Conservation (phyloP, 2,797 vertebrate genomes). For the Gymnothorax javanicus region DNA sequence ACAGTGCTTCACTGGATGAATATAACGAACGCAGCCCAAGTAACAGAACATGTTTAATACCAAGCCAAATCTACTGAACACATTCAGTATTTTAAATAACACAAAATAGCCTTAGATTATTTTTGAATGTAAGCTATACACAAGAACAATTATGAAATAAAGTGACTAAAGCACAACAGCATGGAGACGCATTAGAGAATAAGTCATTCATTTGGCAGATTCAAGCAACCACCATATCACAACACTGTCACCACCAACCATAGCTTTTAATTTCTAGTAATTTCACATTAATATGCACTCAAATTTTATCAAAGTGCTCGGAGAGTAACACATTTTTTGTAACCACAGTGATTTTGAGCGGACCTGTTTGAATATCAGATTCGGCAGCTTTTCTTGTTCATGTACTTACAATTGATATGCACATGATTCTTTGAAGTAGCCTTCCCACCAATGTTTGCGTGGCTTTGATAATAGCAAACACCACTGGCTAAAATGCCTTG, state of each 20-base stretch:
- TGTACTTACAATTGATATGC: neutral
- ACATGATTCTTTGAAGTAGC: neutral
- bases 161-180: slow-evolving; percentile 62
- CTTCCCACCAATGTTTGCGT: neutral
- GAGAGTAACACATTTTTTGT: neutral
- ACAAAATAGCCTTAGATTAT: slow-evolving; percentile 65
- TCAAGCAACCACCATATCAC: slow-evolving; percentile 4
- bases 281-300: neutral
- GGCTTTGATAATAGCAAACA: slow-evolving; percentile 1
- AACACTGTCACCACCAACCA: neutral
- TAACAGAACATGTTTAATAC: slow-evolving; percentile 71
- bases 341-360: neutral
- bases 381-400: neutral
- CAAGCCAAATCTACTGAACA: slow-evolving; percentile 67
- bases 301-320: neutral
- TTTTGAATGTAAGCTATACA: slow-evolving; percentile 78
- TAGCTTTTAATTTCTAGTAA: neutral
- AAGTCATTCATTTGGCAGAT: slow-evolving; percentile 8
- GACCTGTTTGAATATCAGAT: neutral
- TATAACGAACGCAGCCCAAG: slow-evolving; percentile 76
- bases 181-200: slow-evolving; percentile 43
- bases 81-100: slow-evolving; percentile 72
- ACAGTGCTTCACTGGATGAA: slow-evolving; percentile 52
- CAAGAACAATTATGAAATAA: slow-evolving; percentile 70
- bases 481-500: neutral